A percentile compares a stretch with the other conserved stretches of the same genome.
Conservation (phyloP, 2,797 vertebrate species). For the Trematomus bernacchii region DNA sequence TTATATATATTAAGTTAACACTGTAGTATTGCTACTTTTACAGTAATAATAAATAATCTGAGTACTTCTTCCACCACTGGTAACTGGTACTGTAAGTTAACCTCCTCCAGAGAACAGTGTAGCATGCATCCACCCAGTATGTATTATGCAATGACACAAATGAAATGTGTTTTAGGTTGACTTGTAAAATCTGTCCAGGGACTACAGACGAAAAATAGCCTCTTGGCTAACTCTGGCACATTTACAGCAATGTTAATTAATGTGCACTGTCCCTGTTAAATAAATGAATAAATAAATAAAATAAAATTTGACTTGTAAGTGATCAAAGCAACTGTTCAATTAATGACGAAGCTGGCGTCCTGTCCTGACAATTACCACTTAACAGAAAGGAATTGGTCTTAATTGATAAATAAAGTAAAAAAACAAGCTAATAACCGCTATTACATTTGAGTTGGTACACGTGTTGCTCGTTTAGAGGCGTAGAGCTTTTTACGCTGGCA, state of each 20-base stretch:
- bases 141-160: background rate
- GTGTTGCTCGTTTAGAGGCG: conserved; percentile 8
- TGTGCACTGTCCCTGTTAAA: too few species aligned
- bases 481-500: conserved; percentile 46
- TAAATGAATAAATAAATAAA: too few species aligned
- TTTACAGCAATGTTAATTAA: too few species aligned
- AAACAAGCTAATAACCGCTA: background rate
- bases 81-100: background rate
- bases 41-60: too few species aligned
- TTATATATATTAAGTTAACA: too few species aligned
- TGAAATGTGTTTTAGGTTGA: too few species aligned
- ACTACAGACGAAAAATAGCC: too few species aligned
- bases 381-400: background rate
- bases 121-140: background rate
- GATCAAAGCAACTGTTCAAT: background rate
- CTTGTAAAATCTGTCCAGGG: too few species aligned
- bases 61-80: too few species aligned
- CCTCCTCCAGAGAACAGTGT: background rate
- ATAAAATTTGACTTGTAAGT: background rate
- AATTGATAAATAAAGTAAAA: background rate
- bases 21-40: too few species aligned
- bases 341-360: background rate
- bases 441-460: background rate
- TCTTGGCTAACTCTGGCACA: too few species aligned
- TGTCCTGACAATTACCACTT: background rate